Evolutionary conservation across 2,113 vertebrate genomes (phyloP).

Genomic region (Gila orcuttii): DNA sequence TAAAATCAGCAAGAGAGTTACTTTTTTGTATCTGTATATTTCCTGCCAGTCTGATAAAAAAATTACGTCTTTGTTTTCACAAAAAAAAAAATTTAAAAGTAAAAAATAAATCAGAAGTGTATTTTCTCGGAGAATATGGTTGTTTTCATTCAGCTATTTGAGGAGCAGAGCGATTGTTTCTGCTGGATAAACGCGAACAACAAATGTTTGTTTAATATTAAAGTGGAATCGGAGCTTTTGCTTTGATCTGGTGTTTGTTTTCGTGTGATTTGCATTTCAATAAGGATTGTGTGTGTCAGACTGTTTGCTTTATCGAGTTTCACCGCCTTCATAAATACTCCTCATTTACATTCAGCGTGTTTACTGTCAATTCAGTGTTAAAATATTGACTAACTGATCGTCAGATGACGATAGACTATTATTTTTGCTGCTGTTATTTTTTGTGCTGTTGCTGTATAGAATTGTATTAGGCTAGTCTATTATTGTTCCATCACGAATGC

Average conservation of each 20-base stretch:
- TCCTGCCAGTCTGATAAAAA: background rate
- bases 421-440: background rate
- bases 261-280: slow-evolving; percentile 71
- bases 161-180: slow-evolving; percentile 56
- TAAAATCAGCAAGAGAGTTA: background rate
- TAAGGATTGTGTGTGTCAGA: slow-evolving; percentile 57
- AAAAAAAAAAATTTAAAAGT: no score
- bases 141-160: no score
- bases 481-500: background rate
- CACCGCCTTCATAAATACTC: slow-evolving; percentile 30
- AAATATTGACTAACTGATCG: slow-evolving; percentile 43
- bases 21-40: background rate
- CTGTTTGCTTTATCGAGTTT: slow-evolving; percentile 62
- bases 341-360: slow-evolving; percentile 49
- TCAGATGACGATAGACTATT: background rate
- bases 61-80: background rate
- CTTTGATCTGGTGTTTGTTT: slow-evolving; percentile 70
- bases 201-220: slow-evolving; percentile 62
- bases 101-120: background rate
- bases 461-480: fast-evolving
- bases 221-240: slow-evolving; percentile 55
- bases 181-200: slow-evolving; percentile 60
- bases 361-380: slow-evolving; percentile 49
- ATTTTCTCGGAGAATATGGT: background rate
- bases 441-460: background rate